These are phyloP conservation scores for Gerris lacustris DNA, from an alignment of 2,888 invertebrate species.

Conservation along the genomic window DNA sequence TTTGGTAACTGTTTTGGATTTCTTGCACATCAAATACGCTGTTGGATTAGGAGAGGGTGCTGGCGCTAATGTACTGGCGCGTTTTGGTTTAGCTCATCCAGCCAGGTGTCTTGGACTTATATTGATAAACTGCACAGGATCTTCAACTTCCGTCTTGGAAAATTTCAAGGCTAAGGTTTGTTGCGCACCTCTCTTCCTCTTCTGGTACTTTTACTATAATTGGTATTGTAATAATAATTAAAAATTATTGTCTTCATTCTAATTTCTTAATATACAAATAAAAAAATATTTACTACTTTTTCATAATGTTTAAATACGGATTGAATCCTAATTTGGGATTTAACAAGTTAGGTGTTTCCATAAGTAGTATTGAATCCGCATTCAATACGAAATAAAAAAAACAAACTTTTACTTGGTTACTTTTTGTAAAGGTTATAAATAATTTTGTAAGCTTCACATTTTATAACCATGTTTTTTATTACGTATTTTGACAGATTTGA, in stretches of 20 bases:
- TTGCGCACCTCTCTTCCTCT: not conserved
- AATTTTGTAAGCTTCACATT: no score
- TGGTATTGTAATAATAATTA: not conserved
- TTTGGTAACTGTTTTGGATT: constrained; percentile 65
- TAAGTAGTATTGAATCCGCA: no score
- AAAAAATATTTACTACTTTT: no score
- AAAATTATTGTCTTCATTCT: constrained; percentile 5
- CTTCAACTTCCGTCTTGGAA: constrained; percentile 73
- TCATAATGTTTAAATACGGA: no score
- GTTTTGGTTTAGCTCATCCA: constrained; percentile 72
- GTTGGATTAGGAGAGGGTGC: constrained; percentile 80
- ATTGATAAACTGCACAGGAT: constrained; percentile 76
- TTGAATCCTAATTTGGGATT: no score
- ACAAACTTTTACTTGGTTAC: no score
- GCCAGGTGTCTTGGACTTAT: constrained; percentile 64
- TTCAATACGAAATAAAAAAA: no score
- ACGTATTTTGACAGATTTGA: no score
- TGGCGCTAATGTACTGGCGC: constrained; percentile 71
- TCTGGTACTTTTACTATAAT: not conserved
- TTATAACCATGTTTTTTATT: no score
- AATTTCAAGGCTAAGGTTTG: constrained; percentile 66
- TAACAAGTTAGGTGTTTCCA: no score
- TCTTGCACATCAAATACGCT: constrained; percentile 68
- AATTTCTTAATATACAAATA: no score
- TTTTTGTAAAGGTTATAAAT: no score